Evolutionary conservation across 2,797 vertebrate genomes (phyloP).

Genomic region (Brachyalestes nurse): DNA sequence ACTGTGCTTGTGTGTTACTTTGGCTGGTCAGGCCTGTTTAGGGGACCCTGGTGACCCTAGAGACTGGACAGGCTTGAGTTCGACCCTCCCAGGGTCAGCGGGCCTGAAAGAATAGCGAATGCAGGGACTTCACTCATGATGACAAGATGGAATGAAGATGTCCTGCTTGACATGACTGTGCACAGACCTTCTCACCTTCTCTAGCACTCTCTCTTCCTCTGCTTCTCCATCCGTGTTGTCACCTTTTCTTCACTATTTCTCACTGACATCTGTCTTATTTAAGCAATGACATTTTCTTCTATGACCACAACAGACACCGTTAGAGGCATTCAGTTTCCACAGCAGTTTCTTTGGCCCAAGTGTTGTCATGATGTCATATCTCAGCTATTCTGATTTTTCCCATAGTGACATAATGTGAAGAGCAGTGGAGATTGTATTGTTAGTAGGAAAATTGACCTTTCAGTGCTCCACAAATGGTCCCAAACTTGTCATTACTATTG

Average conservation of each 20-base stretch:
- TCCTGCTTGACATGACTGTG: slow-evolving; percentile 71
- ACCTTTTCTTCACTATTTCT: slow-evolving; percentile 38
- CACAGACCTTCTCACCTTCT: slow-evolving; percentile 28
- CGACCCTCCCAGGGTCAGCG: slow-evolving; percentile 67
- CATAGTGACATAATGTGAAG: slow-evolving; percentile 24
- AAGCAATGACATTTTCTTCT: slow-evolving; percentile 64
- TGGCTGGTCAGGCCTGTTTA: slow-evolving; percentile 79
- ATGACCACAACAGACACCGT: slow-evolving; percentile 34
- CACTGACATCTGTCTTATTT: slow-evolving; percentile 71
- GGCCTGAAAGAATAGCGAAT: slow-evolving; percentile 71
- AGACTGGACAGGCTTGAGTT: slow-evolving; percentile 63
- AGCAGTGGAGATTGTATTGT: no score
- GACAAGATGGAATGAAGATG: slow-evolving; percentile 75
- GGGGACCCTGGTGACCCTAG: slow-evolving; percentile 64
- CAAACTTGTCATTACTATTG: no score
- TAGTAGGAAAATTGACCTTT: no score
- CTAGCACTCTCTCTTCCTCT: slow-evolving; percentile 27
- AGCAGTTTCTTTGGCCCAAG: slow-evolving; percentile 21
- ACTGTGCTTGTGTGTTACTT: slow-evolving; percentile 76
- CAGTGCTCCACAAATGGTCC: background rate
- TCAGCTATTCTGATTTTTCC: slow-evolving; percentile 26
- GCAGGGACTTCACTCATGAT: slow-evolving; percentile 70
- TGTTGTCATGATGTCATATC: slow-evolving; percentile 32
- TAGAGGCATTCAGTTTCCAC: background rate
- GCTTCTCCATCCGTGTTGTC: slow-evolving; percentile 64